phyloP scores from a whole-genome alignment of 2,797 vertebrate genomes.

The Caiman crocodilus region DNA sequence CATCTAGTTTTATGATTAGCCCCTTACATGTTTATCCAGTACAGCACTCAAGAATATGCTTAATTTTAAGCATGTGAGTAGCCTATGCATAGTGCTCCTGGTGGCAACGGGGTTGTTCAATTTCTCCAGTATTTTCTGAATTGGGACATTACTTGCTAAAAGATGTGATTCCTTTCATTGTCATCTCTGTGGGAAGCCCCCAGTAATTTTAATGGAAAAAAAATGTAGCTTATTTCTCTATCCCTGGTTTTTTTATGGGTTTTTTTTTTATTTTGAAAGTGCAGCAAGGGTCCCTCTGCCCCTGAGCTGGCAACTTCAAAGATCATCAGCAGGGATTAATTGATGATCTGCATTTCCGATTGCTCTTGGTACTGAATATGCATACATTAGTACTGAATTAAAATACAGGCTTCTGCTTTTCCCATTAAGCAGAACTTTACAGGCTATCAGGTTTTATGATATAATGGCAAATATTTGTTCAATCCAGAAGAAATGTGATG shows the following conservation, averaged over 20 bases:
- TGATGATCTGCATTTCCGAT: background rate
- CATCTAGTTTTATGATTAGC: fast-evolving
- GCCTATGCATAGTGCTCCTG: fast-evolving
- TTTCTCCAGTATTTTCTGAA: background rate
- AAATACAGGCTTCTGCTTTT: fast-evolving
- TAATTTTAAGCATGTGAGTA: background rate
- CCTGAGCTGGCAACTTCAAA: background rate
- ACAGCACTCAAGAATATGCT: background rate
- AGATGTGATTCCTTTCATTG: background rate
- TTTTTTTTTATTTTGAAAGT: background rate
- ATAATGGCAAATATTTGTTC: background rate
- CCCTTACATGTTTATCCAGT: background rate
- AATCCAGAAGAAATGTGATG: background rate
- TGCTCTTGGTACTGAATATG: background rate
- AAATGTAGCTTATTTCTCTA: background rate
- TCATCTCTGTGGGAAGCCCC: fast-evolving
- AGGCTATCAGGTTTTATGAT: background rate
- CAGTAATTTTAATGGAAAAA: background rate
- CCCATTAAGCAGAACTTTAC: fast-evolving
- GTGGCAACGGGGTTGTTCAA: background rate
- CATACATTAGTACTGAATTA: background rate
- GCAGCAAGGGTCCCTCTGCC: background rate
- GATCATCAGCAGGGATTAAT: background rate
- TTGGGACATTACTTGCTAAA: background rate
- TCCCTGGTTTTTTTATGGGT: background rate